phyloP scores from a whole-genome alignment of 2,797 vertebrate species.

The Argyrosomus regius region DNA sequence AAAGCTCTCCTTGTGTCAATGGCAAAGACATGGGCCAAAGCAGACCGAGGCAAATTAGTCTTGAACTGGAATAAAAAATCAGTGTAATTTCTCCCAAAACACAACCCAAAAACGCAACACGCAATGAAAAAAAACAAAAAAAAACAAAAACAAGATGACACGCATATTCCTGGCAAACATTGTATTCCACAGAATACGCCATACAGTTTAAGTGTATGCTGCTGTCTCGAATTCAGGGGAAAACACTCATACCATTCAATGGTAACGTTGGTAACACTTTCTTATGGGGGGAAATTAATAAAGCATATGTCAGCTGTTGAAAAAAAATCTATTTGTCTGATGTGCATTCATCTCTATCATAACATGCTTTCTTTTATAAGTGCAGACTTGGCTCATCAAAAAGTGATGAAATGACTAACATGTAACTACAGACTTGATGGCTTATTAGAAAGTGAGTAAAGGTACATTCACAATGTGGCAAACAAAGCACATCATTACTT shows the following conservation, averaged over 20 bases:
- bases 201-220: conserved; percentile 24
- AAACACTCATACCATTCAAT: neutral
- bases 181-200: conserved; percentile 8
- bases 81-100: conserved; percentile 54
- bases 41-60: conserved; percentile 65
- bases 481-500: neutral
- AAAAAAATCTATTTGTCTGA: neutral
- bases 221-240: neutral
- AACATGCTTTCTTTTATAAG: neutral
- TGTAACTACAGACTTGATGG: neutral
- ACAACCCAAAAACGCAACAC: conserved; percentile 50
- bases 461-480: neutral
- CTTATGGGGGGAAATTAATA: neutral
- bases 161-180: conserved; percentile 62
- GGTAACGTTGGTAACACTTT: neutral
- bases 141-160: conserved; percentile 59
- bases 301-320: neutral
- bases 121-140: conserved; percentile 40
- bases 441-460: neutral
- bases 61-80: conserved; percentile 56
- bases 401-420: neutral
- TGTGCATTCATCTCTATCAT: neutral
- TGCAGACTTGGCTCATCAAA: neutral
- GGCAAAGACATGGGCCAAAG: conserved; percentile 50
- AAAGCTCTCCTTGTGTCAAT: conserved; percentile 72